Evolutionary conservation across 2,888 invertebrate species (phyloP).

Genomic region (Hirtodrosophila trivittata): DNA sequence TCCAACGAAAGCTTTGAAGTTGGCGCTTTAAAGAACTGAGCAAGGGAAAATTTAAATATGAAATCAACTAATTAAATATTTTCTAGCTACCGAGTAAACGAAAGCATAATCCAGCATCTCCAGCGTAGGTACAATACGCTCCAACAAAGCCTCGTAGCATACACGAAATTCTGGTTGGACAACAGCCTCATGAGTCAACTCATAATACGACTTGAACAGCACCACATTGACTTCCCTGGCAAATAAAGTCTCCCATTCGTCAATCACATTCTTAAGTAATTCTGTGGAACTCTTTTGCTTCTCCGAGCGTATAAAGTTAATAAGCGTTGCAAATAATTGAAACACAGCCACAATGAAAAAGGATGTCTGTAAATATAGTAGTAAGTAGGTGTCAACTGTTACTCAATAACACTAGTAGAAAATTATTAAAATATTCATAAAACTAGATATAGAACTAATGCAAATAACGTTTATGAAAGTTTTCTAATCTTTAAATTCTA

Average conservation of each 20-base stretch:
- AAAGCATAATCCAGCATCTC: slow-evolving; percentile 76
- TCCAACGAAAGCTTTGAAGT: slow-evolving; percentile 69
- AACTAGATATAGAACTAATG: too few relatives aligned
- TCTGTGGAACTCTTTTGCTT: slow-evolving; percentile 82
- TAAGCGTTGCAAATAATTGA: slow-evolving; percentile 85
- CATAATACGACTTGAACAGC: slow-evolving; percentile 80
- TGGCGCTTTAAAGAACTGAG: slow-evolving; percentile 77
- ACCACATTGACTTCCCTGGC: slow-evolving; percentile 86
- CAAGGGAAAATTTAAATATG: neutral
- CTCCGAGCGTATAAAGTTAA: slow-evolving; percentile 83
- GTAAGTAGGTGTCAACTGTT: too few relatives aligned
- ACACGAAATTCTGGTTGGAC: slow-evolving; percentile 45
- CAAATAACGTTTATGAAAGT: too few relatives aligned
- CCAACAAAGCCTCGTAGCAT: slow-evolving; percentile 66
- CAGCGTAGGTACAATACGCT: slow-evolving; percentile 67
- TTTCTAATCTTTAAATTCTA: too few relatives aligned
- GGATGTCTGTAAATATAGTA: slow-evolving; percentile 81
- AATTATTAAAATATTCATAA: too few relatives aligned
- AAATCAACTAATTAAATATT: neutral
- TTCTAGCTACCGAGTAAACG: slow-evolving; percentile 69
- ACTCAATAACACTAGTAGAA: too few relatives aligned
- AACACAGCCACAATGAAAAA: slow-evolving; percentile 85
- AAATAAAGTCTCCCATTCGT: slow-evolving; percentile 92
- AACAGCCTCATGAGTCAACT: slow-evolving; percentile 59
- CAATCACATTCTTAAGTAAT: slow-evolving; percentile 77